Conservation (phyloP, 2,797 vertebrate genomes). For the Etheostoma nigrum region DNA sequence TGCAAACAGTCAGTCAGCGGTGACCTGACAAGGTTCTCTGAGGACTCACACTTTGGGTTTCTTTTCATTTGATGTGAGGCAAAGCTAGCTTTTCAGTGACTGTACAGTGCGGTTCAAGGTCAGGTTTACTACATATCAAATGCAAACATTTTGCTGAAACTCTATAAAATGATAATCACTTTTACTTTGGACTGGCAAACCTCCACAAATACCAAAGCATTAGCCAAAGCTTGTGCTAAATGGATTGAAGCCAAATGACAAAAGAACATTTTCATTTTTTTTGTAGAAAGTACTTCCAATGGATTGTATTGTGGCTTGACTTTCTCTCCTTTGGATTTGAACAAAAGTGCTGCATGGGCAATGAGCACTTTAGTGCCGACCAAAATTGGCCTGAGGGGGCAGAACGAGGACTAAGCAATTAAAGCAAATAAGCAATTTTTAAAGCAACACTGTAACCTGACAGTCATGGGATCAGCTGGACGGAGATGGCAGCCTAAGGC, state of each 20-base stretch:
- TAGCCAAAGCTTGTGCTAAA: neutral
- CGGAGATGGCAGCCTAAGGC: too few species aligned
- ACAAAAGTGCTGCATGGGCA: neutral
- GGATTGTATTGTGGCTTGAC: neutral
- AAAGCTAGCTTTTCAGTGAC: conserved; percentile 12
- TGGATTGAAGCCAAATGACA: neutral
- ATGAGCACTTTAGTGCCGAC: neutral
- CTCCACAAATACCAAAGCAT: neutral
- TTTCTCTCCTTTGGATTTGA: neutral
- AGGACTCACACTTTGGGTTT: conserved; percentile 25
- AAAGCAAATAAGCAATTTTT: too few species aligned
- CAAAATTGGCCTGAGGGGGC: neutral
- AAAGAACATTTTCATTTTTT: neutral
- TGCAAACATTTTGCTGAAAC: neutral
- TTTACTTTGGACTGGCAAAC: neutral
- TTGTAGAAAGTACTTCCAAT: too few species aligned
- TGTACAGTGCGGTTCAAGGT: conserved; percentile 21
- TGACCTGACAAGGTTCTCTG: conserved; percentile 62
- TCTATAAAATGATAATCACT: neutral
- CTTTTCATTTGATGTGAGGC: conserved; percentile 17
- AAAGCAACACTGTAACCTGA: too few species aligned
- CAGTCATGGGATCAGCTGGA: too few species aligned
- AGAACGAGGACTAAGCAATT: neutral
- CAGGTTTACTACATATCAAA: neutral
- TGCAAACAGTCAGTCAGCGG: conserved; percentile 60